Conservation (phyloP, 1,140 invertebrate genomes). For the Apolygus lucorum region DNA sequence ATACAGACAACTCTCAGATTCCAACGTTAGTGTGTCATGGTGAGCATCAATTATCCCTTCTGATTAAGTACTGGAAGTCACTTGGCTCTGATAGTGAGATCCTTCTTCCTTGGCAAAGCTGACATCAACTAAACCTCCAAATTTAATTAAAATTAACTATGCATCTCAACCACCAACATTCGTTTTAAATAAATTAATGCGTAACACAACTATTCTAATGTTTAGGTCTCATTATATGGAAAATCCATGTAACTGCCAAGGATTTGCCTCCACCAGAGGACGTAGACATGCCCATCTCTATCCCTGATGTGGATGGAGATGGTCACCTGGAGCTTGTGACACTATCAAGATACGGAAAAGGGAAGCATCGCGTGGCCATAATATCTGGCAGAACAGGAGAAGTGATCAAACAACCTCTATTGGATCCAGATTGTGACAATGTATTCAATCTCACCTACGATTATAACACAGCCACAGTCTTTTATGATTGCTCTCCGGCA, state of each 20-base stretch:
- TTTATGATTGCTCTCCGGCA: conserved; percentile 36
- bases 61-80: too few relatives aligned
- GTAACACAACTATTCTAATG: too few relatives aligned
- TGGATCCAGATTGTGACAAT: conserved; percentile 19
- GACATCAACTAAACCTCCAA: too few relatives aligned
- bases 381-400: conserved; percentile 53
- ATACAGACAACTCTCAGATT: too few relatives aligned
- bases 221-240: conserved; percentile 31
- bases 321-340: conserved; percentile 54
- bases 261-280: conserved; percentile 44
- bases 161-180: too few relatives aligned
- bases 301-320: conserved; percentile 62
- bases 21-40: too few relatives aligned
- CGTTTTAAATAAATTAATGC: too few relatives aligned
- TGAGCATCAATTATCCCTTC: too few relatives aligned
- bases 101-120: too few relatives aligned
- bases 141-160: too few relatives aligned
- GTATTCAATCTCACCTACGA: conserved; percentile 27
- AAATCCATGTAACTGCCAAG: conserved; percentile 43
- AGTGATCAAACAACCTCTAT: conserved; percentile 36
- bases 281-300: conserved; percentile 57
- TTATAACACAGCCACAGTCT: conserved; percentile 33
- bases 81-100: too few relatives aligned
- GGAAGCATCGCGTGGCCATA: conserved; percentile 50
- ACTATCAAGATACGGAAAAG: conserved; percentile 39